Evolutionary conservation across 2,888 invertebrate species (phyloP).

Genomic region (Mythimna albipuncta): DNA sequence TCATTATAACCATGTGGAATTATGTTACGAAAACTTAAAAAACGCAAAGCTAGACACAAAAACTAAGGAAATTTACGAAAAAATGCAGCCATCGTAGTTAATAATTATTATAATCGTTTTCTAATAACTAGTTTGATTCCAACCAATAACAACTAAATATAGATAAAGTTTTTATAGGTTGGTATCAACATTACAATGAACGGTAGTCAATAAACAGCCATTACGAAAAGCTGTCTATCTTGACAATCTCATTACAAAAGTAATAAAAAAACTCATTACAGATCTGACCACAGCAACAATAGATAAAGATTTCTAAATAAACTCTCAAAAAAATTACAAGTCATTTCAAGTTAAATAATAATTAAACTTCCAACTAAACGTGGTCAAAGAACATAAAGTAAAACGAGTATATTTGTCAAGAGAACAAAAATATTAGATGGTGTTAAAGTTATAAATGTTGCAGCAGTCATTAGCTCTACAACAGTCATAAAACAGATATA

Average conservation of each 20-base stretch:
- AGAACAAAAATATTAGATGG: conserved; percentile 64
- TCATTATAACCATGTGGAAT: conserved; percentile 41
- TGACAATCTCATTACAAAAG: conserved; percentile 76
- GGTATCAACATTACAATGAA: conserved; percentile 61
- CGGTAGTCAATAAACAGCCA: conserved; percentile 67
- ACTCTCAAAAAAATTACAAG: conserved; percentile 58
- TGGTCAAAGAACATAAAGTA: conserved; percentile 62
- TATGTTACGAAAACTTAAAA: conserved; percentile 39
- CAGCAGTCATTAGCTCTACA: conserved; percentile 77
- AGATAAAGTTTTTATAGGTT: conserved; percentile 50
- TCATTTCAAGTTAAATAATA: conserved; percentile 57
- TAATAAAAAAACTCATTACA: conserved; percentile 72
- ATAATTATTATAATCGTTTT: conserved; percentile 62
- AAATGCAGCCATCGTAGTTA: conserved; percentile 48
- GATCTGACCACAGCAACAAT: conserved; percentile 66
- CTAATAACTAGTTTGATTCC: conserved; percentile 58
- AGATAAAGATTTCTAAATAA: conserved; percentile 62
- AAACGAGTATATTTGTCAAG: conserved; percentile 66
- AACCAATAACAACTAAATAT: conserved; percentile 58
- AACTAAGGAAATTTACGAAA: conserved; percentile 43
- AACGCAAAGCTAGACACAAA: conserved; percentile 50
- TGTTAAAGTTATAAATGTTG: conserved; percentile 81
- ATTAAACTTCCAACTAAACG: conserved; percentile 54
- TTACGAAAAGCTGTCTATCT: conserved; percentile 67
- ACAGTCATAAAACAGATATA: conserved; percentile 77